phyloP scores from a whole-genome alignment of 2,797 vertebrate genomes.

The Saguinus oedipus region DNA sequence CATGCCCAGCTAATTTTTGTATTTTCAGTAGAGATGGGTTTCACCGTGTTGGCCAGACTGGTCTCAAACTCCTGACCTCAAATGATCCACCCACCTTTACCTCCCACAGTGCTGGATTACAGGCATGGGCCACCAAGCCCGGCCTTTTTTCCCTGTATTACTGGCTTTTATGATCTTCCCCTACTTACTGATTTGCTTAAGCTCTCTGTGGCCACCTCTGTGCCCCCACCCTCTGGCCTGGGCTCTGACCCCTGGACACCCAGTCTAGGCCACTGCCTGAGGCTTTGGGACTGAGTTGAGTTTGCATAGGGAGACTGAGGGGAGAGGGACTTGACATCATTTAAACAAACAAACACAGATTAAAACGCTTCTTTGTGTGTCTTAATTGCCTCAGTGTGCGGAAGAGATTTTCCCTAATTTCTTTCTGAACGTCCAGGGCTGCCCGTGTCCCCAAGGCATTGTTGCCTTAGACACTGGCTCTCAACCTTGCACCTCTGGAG shows the following conservation, averaged over 20 bases:
- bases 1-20: background rate
- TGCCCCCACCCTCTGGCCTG: background rate
- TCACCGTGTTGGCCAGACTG: background rate
- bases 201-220: background rate
- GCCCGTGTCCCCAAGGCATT: background rate
- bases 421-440: background rate
- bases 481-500: background rate
- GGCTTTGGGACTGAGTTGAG: background rate
- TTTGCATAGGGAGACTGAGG: fast-evolving
- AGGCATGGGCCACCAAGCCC: fast-evolving
- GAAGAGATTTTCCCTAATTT: background rate
- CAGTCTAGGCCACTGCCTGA: background rate
- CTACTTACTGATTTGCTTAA: background rate
- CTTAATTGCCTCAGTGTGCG: background rate
- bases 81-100: background rate
- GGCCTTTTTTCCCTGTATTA: background rate
- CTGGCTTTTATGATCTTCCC: background rate
- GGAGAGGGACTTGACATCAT: background rate
- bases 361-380: background rate
- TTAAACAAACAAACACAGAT: background rate
- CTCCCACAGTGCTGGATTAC: background rate
- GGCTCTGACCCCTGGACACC: background rate
- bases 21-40: background rate
- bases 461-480: background rate
- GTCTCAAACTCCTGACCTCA: background rate